A percentile compares a stretch with the other conserved stretches of the same genome.
phyloP scores from a whole-genome alignment of 2,888 invertebrate species.

The Lathronympha strigana region DNA sequence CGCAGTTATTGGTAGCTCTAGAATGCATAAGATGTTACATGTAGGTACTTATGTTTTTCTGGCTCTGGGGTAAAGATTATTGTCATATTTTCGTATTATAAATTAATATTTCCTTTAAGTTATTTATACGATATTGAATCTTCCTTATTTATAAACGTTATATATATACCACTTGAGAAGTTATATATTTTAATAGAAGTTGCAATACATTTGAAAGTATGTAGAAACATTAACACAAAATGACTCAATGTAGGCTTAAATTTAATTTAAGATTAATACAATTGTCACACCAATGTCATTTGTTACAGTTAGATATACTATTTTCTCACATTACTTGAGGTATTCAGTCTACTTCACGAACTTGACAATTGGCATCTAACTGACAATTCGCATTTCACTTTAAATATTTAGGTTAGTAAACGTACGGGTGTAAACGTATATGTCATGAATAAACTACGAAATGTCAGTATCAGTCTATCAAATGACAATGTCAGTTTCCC shows the following conservation, averaged over 20 bases:
- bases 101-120: constrained; percentile 7
- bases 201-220: not conserved
- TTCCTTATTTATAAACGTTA: constrained; percentile 17
- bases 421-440: not conserved
- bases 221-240: not conserved
- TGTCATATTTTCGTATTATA: constrained; percentile 38
- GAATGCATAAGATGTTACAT: not conserved
- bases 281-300: not conserved
- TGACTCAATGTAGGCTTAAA: not conserved
- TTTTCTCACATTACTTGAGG: not conserved
- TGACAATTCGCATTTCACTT: not conserved
- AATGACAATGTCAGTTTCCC: too few species aligned
- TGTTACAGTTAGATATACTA: not conserved
- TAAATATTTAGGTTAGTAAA: too few species aligned
- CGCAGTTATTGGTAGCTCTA: not conserved
- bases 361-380: not conserved
- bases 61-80: constrained; percentile 2
- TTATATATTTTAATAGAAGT: constrained; percentile 17
- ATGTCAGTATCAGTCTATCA: too few species aligned
- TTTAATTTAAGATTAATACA: not conserved
- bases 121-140: constrained; percentile 3
- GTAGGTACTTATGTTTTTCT: not conserved
- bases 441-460: not conserved
- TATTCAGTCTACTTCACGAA: not conserved
- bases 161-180: constrained; percentile 22